These are phyloP conservation scores for Sebastes vulpes DNA, from an alignment of 2,797 vertebrate genomes.

Conservation along the genomic window DNA sequence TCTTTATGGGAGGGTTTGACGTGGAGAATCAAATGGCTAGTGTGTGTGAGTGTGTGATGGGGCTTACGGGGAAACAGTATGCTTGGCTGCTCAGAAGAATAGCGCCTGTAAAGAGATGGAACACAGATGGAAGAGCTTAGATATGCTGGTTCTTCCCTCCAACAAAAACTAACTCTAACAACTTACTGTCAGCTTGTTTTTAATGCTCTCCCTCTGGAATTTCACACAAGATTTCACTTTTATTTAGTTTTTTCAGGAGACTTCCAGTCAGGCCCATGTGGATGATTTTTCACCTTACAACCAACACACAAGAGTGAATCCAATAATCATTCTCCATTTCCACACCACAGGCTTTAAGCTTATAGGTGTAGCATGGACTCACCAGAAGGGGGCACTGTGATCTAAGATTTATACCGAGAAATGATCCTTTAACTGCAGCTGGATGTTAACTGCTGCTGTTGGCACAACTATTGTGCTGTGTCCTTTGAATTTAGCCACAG, in stretches of 20 bases:
- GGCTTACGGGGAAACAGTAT: slow-evolving; percentile 22
- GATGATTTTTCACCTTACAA: background rate
- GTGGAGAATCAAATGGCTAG: background rate
- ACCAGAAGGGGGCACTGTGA: slow-evolving; percentile 74
- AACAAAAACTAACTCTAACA: background rate
- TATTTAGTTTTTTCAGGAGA: background rate
- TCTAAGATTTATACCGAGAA: background rate
- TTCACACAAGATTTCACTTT: background rate
- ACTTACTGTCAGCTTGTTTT: background rate
- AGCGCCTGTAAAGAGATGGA: slow-evolving; percentile 16
- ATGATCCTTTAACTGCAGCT: slow-evolving; percentile 9
- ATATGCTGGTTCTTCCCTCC: background rate
- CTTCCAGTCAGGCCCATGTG: background rate
- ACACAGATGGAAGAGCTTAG: slow-evolving; percentile 51
- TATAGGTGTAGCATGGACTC: background rate
- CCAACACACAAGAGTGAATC: slow-evolving; percentile 12
- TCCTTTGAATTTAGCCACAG: background rate
- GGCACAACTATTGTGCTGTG: background rate
- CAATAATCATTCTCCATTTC: slow-evolving; percentile 9
- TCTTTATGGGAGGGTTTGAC: slow-evolving; percentile 26
- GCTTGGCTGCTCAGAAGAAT: slow-evolving; percentile 32
- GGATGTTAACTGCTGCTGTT: background rate
- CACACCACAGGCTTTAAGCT: background rate
- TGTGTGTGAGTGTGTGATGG: background rate
- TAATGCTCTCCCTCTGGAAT: background rate